These are phyloP conservation scores for Poeciliopsis retropinna DNA, from an alignment of 2,113 vertebrate species.

Conservation along the genomic window DNA sequence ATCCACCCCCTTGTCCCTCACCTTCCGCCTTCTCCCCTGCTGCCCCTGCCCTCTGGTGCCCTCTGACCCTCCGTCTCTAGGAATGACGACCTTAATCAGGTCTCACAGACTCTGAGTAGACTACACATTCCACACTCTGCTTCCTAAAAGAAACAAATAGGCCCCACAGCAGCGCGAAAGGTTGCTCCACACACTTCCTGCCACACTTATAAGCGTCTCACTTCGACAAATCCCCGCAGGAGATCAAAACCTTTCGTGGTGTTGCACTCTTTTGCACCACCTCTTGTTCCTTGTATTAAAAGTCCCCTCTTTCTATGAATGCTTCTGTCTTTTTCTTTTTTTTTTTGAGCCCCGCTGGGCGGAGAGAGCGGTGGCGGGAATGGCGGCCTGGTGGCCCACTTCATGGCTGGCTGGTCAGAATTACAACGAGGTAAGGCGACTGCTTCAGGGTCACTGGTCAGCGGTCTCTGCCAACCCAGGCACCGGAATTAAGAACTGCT, in stretches of 20 bases:
- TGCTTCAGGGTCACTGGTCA: slow-evolving; percentile 78
- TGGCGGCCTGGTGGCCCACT: slow-evolving; percentile 62
- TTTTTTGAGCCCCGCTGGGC: slow-evolving; percentile 17
- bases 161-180: slow-evolving; percentile 10
- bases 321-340: background rate
- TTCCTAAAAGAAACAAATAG: slow-evolving; percentile 50
- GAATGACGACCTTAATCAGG: slow-evolving; percentile 62
- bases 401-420: slow-evolving; percentile 77
- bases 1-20: slow-evolving; percentile 63
- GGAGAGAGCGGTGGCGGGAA: slow-evolving; percentile 36
- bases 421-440: slow-evolving; percentile 73
- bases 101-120: slow-evolving; percentile 48
- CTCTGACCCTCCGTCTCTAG: slow-evolving; percentile 62
- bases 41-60: slow-evolving; percentile 40
- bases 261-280: background rate
- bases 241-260: background rate
- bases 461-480: slow-evolving; percentile 58
- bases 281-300: slow-evolving; percentile 7
- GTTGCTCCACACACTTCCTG: slow-evolving; percentile 10
- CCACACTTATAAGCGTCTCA: background rate
- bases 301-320: slow-evolving; percentile 17
- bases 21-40: slow-evolving; percentile 61
- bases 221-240: background rate
- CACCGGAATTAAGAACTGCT: slow-evolving; percentile 72
- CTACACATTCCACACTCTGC: slow-evolving; percentile 70